Evolutionary conservation across 2,797 vertebrate genomes (phyloP).

Genomic region (Sebastiscus albofasciatus): DNA sequence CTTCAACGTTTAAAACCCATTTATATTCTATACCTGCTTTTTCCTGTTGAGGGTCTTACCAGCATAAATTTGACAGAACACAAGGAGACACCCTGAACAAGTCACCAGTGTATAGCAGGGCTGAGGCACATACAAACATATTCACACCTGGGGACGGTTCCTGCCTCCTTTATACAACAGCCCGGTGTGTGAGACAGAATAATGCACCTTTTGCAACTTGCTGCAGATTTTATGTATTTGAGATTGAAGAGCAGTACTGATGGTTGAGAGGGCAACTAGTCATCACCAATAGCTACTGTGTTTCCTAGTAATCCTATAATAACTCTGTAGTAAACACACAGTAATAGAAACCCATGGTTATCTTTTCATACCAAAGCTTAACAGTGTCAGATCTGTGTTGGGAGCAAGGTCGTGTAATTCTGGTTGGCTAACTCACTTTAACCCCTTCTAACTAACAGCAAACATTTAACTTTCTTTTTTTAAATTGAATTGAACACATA

Average conservation of each 20-base stretch:
- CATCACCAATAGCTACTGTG: background rate
- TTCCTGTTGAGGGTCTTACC: background rate
- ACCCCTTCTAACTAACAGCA: no score
- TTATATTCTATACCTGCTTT: background rate
- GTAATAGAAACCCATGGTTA: background rate
- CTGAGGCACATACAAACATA: background rate
- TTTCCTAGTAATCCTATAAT: background rate
- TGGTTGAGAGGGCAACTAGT: background rate
- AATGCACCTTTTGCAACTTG: background rate
- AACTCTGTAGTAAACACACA: background rate
- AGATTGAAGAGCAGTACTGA: background rate
- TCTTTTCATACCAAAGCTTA: background rate
- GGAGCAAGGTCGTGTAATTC: background rate
- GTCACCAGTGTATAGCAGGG: background rate
- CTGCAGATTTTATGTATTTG: background rate
- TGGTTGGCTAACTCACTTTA: background rate
- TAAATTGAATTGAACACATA: no score
- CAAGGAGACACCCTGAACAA: background rate
- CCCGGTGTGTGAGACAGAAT: background rate
- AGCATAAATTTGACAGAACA: background rate
- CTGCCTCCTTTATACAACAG: background rate
- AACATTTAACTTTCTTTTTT: no score
- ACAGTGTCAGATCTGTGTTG: background rate
- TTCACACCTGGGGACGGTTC: background rate
- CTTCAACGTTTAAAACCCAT: constrained; percentile 8